These are phyloP conservation scores for Smutsia gigantea DNA, from an alignment of 2,797 vertebrate genomes.

Conservation along the genomic window DNA sequence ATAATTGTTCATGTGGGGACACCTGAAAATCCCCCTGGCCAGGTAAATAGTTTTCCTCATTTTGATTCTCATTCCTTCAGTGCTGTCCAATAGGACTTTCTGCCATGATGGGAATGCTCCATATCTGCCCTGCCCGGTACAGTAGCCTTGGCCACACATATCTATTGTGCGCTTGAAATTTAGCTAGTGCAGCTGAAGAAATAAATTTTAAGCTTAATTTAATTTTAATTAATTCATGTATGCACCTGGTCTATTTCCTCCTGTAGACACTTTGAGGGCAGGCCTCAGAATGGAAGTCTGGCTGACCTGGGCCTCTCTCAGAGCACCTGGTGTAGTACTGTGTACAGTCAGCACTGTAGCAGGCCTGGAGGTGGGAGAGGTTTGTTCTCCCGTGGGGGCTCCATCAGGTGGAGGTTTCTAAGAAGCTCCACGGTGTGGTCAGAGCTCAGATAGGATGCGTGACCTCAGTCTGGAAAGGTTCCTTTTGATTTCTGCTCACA, in stretches of 20 bases:
- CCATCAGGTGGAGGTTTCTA: background rate
- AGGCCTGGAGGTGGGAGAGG: background rate
- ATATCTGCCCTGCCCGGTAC: background rate
- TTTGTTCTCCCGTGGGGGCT: background rate
- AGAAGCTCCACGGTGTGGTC: background rate
- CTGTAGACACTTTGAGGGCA: background rate
- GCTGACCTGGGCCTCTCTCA: background rate
- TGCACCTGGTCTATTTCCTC: background rate
- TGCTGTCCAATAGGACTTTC: background rate
- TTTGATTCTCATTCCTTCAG: background rate
- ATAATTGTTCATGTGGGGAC: background rate
- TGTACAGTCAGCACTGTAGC: background rate
- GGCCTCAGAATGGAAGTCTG: background rate
- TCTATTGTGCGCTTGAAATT: background rate
- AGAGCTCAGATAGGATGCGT: background rate
- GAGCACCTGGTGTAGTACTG: background rate
- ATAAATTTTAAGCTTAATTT: background rate
- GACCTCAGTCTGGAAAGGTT: constrained; percentile 34
- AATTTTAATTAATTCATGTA: background rate
- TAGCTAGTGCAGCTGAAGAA: background rate
- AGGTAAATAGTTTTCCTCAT: background rate
- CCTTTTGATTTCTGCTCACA: constrained; percentile 61
- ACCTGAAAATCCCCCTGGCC: background rate
- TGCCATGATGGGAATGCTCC: background rate
- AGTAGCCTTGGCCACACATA: background rate